These are phyloP conservation scores for Ornithoptera alexandrae DNA, from an alignment of 2,888 invertebrate genomes.

Conservation along the genomic window DNA sequence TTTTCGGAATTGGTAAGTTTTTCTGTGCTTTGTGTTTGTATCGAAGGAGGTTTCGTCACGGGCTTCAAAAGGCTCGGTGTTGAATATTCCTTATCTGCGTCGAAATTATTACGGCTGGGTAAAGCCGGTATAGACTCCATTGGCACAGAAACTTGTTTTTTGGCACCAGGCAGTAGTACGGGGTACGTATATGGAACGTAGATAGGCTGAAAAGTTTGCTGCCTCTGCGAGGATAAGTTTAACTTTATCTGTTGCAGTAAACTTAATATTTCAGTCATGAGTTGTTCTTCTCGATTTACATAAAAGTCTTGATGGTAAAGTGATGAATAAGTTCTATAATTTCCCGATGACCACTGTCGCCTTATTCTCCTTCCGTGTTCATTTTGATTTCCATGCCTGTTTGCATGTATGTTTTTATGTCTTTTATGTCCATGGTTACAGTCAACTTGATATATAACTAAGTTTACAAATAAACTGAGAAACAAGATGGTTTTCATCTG, in stretches of 20 bases:
- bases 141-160: background rate
- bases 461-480: conserved; percentile 1
- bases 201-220: conserved; percentile 3
- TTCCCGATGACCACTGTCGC: background rate
- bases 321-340: background rate
- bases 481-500: conserved; percentile 9
- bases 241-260: conserved; percentile 4
- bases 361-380: background rate
- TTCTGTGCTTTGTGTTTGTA: background rate
- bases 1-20: background rate
- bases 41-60: background rate
- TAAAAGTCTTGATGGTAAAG: background rate
- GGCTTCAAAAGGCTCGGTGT: conserved; percentile 9
- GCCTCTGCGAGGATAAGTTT: conserved; percentile 2
- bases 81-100: conserved; percentile 1
- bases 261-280: conserved; percentile 3
- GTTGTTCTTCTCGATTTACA: background rate
- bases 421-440: background rate
- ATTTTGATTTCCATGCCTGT: background rate
- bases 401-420: background rate
- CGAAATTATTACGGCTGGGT: background rate
- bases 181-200: conserved; percentile 2
- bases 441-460: conserved; percentile 1
- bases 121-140: background rate
- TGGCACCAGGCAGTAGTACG: background rate